Base-by-base conservation (phyloP, 2,888 invertebrate species). In the Petrolisthes cinctipes region DNA sequence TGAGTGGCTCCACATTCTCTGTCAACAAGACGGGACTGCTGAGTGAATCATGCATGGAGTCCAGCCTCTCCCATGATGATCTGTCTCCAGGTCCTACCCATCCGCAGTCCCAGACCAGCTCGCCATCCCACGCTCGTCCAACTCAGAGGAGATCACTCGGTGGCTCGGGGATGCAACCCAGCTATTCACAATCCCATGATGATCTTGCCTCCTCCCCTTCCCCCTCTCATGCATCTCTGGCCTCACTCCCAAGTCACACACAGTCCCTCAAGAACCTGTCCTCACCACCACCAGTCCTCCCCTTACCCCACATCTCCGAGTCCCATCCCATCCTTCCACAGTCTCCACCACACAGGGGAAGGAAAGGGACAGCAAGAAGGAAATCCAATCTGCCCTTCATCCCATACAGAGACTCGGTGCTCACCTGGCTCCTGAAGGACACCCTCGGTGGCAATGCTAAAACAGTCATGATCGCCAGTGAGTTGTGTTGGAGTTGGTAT, bases 381-480 rank as follows among this genome's bases (percentile, higher is more conserved):
- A 86, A 86, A 73, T 88, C 85, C 20, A 86, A 86, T 1, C 84
- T 89, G 11, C 89, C 95, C 91, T 96, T 96, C 92, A 95, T 96
- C 61, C 96, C 96, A 4, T 97, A 96, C 92, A 94, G 96, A 91
- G 96, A 96, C 92, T 96, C 96, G 0, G 95, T 96, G 37, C 94
- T 97, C 89, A 96, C 96, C 91, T 96, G 96, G 96, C 94, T 97
- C 11, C 94, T 96, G 56, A 96, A 96, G 92, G 96, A 96, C 92
- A 96, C 96, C 91, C 94, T 97, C 79, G 96, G 96, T 68, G 96
- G 96, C 91, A 96, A 96, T 92, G 95, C 96, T 75, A 95, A 95
- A 91, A 96, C 96, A 76, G 95, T 96, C 92, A 95, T 96, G 94
- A 95, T 96, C 91, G 96, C 96, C 91, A 96, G 96, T 96, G 94